These are phyloP conservation scores for Lemur catta DNA, from an alignment of 2,797 vertebrate species.

Conservation along the genomic window DNA sequence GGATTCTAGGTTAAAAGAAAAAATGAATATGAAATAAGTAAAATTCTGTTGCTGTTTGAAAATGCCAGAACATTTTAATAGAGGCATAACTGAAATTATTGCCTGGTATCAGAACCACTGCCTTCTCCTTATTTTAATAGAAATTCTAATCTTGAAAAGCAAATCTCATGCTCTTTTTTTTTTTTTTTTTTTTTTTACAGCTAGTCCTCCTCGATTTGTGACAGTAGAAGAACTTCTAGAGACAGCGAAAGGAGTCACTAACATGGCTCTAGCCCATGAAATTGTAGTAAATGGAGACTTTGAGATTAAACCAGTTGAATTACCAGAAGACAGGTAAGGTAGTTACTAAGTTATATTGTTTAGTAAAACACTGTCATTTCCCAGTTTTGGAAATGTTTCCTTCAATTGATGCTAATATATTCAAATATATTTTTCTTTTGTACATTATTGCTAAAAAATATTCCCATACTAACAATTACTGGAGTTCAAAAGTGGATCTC, in stretches of 20 bases:
- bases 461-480: not conserved
- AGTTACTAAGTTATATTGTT: not conserved
- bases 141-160: not conserved
- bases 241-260: slow-evolving; percentile 93
- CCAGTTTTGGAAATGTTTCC: not conserved
- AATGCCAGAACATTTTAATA: not conserved
- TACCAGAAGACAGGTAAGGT: slow-evolving; percentile 93
- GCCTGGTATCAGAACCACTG: not conserved
- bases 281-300: slow-evolving; percentile 94
- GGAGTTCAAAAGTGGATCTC: not conserved
- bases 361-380: not conserved
- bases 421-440: slow-evolving; percentile 2
- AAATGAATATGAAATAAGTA: not conserved
- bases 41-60: slow-evolving; percentile 31
- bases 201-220: slow-evolving; percentile 89
- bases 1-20: slow-evolving; percentile 14
- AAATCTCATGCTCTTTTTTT: slow-evolving; percentile 51
- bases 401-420: not conserved
- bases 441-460: slow-evolving; percentile 8
- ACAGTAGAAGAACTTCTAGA: slow-evolving; percentile 94
- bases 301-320: slow-evolving; percentile 89
- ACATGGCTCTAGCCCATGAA: slow-evolving; percentile 97
- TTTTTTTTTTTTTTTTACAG: slow-evolving; percentile 82
- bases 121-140: not conserved
- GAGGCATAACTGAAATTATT: not conserved